Evolutionary conservation across 2,888 invertebrate species (phyloP).

Genomic region (Oscheius sp.): DNA sequence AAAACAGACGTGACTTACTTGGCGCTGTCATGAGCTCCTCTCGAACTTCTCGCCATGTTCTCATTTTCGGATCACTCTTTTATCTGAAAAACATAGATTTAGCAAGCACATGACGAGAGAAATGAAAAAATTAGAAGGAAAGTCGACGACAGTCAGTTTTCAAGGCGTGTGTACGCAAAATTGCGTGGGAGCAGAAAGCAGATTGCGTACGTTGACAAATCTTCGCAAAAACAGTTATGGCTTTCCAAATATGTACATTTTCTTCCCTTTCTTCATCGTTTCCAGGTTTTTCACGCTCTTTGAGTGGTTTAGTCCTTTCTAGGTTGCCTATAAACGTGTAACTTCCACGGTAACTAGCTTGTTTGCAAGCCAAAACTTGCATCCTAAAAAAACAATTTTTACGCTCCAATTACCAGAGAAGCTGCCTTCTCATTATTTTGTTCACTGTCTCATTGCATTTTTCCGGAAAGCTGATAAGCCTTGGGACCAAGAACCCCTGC

Average conservation of each 20-base stretch:
- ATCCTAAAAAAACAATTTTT: background rate
- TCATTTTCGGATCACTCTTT: slow-evolving; percentile 8
- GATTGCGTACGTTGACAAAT: background rate
- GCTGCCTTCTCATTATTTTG: too few species aligned
- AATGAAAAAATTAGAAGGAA: background rate
- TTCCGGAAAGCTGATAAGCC: too few species aligned
- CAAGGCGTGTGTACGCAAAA: background rate
- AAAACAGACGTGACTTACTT: background rate
- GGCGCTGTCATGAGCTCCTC: slow-evolving; percentile 1
- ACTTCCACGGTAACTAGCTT: too few species aligned
- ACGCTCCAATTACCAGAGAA: background rate
- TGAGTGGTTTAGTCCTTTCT: too few species aligned
- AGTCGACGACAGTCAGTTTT: background rate
- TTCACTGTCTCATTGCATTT: too few species aligned
- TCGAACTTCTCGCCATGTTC: slow-evolving; percentile 14
- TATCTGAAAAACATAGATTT: background rate
- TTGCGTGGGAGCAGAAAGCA: background rate
- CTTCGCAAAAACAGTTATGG: background rate
- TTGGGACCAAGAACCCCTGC: too few species aligned
- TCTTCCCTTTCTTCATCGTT: too few species aligned
- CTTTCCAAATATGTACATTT: background rate
- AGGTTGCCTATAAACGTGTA: too few species aligned
- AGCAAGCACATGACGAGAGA: background rate
- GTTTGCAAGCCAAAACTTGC: background rate
- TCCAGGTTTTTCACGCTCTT: too few species aligned